Base-by-base conservation (phyloP, 2,797 vertebrate species). In the Microcaecilia unicolor region DNA sequence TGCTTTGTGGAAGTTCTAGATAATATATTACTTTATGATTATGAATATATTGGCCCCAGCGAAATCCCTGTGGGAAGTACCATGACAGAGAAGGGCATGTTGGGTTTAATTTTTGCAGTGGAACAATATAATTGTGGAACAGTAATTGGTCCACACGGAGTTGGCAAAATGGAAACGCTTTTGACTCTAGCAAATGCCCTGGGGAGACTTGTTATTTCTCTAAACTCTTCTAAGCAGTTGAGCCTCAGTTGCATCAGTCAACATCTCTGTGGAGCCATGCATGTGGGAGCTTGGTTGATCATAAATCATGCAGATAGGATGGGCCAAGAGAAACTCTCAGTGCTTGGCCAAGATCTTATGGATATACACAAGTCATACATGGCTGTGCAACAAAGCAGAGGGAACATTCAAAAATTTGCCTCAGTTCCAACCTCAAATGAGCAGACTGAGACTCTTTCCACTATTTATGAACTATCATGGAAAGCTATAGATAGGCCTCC, bases 21-120 rank as follows among this genome's bases (percentile, higher is more conserved):
- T 13, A 70, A 64, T 24, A 56, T 25, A 8, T 35, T 87, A 13
- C 59, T 64, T 3, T 92, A 93, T 33, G 81, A 72, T 32, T 83
- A 82, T 44, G 91, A 95, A 49, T 93, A 92, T 51, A 48, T 72
- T 45, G 85, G 87, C 15, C 76, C 86, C 32, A 63, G 76, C 31
- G 48, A 70, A 18, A 77, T 58, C 45, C 31, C 49, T 36, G 62
- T 80, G 8, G 76, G 79, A 13, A 80, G 60, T 18, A 67, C 81
- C 4, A 63, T 73, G 34, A 81, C 86, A 25, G 87, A 91, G 7
- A 59, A 71, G 27, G 76, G 76, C 3, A 50, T 55, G 21, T 51
- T 92, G 22, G 80, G 85, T 8, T 58, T 91, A 18, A 41, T 93
- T 3, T 22, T 91, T 36, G 86, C 87, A 12, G 36, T 92, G 12